Evolutionary conservation across 53 echinoderm and acorn worm genomes (phyloP), one percentile per base, ranked within the genome.

Genomic region (Paelopatides confundens): DNA sequence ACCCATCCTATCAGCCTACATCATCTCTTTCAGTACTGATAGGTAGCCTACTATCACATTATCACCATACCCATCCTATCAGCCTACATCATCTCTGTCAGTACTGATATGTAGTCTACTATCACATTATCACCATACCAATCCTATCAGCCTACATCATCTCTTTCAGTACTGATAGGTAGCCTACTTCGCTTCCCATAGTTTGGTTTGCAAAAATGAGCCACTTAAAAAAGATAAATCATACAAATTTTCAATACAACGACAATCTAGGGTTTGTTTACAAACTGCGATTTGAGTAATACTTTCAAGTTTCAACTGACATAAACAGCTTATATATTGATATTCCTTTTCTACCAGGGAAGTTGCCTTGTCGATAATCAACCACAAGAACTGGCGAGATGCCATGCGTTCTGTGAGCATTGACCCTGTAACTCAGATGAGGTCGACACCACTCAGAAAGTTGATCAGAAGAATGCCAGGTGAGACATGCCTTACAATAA

Each of bases 401-500:
- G 99, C 99, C 40, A 88, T 96, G 96, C 89, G 87, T 31, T 94
- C 96, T 14, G 90, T 86, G 34, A 96, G 96, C 49, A 18, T 49
- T 1, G 92, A 97, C 52, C 86, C 93, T 0, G 86, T 87, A 23
- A 93, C 92, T 65, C 51, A 47, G 35, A 43, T 68, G 40, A 46
- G 97, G 43, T 76, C 83, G 36, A 97, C 97, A 6, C 97, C 97
- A 1, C 88, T 97, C 81, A 84, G 97, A 13, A 97, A 95, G 69
- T 92, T 97, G 9, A 99, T 99, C 54, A 90, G 71, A 49, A 92
- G 86, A 69, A 99, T 99, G 99, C 99, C 99, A 76, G 96, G 96
- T 96, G 24, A 21, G 48, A 48, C 10, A n/a, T n/a, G n/a, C n/a
- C n/a, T n/a, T n/a, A n/a, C n/a, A n/a, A n/a, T n/a, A n/a, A n/a